Base-by-base conservation (phyloP, 1,140 invertebrate genomes). In the Heliconius nattereri region DNA sequence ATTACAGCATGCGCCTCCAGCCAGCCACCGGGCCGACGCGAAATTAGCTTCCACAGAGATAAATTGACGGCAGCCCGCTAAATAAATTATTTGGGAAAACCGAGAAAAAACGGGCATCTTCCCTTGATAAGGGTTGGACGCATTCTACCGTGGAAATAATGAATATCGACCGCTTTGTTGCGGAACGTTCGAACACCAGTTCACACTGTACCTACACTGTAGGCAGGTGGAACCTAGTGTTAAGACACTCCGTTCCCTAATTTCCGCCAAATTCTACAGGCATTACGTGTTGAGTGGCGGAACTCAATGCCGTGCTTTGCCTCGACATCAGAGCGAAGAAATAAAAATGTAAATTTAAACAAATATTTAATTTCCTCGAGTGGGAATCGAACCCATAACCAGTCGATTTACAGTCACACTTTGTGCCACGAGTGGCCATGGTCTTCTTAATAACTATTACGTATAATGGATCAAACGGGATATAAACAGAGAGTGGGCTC, bases 41-140 rank as follows among this genome's bases (percentile, higher is more conserved):
- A 93, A 94, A 94, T 94, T 94, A 94, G 92, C 92, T 93, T 89
- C 88, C 89, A 89, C 90, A 87, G 91, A 92, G 92, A 93, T 93
- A 94, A 94, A 94, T 94, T 92, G 92, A 93, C 87, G 92, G 89
- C 89, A 83, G 90, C 75, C 91, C 88, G 92, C 92, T 94, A 94
- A 94, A 94, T 94, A 94, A 94, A 94, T 94, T 94, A 94, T 94
- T 94, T 93, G 92, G 92, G 92, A 94, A 94, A 94, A 93, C 92
- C 92, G 91, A 93, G 92, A 92, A 94, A 94, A 94, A 94, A 94
- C 90, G 86, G 88, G 89, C 92, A 87, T 93, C 92, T 94, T 94
- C 86, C 88, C 92, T 92, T 93, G 92, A 94, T 94, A 94, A 94
- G 91, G 92, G 92, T 94, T 94, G 91, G 84, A 87, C 81, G 86